phyloP scores from a whole-genome alignment of 1,140 invertebrate genomes.

The Brachionus koreanus region DNA sequence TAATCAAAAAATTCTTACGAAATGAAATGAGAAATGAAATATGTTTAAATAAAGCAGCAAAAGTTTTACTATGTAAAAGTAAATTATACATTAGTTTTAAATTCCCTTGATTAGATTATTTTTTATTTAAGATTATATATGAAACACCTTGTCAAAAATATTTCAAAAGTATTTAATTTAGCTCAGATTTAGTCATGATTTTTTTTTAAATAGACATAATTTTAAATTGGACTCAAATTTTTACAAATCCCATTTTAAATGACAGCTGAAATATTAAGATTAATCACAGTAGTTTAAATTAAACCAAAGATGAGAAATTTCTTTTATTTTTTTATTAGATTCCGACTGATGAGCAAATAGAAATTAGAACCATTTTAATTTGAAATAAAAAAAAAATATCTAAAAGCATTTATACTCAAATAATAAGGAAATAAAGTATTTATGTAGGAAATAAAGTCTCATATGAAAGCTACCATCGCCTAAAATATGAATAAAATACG shows the following conservation, averaged over 20 bases:
- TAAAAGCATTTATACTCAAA: not conserved
- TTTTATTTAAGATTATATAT: not conserved
- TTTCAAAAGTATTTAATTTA: not conserved
- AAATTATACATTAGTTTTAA: not conserved
- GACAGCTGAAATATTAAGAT: not conserved
- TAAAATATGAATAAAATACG: constrained; percentile 2
- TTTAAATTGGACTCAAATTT: not conserved
- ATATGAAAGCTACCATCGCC: not conserved
- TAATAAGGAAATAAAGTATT: constrained; percentile 1
- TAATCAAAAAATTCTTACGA: not conserved
- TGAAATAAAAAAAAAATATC: not conserved
- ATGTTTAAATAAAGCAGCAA: not conserved
- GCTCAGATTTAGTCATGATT: not conserved
- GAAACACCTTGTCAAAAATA: not conserved
- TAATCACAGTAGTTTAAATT: not conserved
- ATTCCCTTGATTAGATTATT: not conserved
- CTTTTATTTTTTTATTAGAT: not conserved
- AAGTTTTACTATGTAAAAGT: not conserved
- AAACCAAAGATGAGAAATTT: not conserved
- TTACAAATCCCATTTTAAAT: not conserved
- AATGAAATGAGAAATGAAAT: no score
- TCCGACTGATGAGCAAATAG: constrained; percentile 23
- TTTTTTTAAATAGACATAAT: not conserved
- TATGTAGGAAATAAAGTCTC: not conserved
- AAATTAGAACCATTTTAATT: not conserved